These are phyloP conservation scores for Trissonchulus sp. DNA, from an alignment of 2,888 invertebrate genomes.

Conservation along the genomic window DNA sequence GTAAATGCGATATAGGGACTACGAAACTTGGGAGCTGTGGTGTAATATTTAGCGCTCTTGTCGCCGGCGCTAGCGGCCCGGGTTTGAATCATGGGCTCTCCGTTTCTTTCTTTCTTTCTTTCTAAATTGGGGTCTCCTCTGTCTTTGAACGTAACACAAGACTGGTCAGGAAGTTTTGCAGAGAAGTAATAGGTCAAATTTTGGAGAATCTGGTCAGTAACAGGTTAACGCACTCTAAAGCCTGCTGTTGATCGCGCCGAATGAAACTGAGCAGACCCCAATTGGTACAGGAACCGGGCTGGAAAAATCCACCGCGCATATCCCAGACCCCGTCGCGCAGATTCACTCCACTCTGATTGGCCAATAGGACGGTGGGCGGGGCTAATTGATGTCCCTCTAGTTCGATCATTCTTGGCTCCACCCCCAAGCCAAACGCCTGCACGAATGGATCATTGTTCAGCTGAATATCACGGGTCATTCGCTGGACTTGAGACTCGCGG, in stretches of 20 bases:
- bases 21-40: too few species aligned
- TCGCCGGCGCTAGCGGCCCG: too few species aligned
- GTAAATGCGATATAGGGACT: too few species aligned
- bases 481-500: neutral
- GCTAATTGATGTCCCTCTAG: neutral
- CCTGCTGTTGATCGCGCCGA: neutral
- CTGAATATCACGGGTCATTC: neutral
- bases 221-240: neutral
- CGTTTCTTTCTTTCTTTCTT: too few species aligned
- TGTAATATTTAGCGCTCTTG: too few species aligned
- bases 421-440: neutral
- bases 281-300: neutral
- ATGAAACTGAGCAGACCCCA: neutral
- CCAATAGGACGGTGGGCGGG: neutral
- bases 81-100: too few species aligned
- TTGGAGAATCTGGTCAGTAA: too few species aligned
- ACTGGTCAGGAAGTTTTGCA: too few species aligned
- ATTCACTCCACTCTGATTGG: neutral
- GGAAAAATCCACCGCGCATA: neutral
- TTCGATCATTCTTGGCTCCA: conserved; percentile 11
- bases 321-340: conserved; percentile 16
- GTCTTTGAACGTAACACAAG: too few species aligned
- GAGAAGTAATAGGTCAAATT: too few species aligned
- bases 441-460: conserved; percentile 15
- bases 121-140: too few species aligned